Base-by-base conservation (phyloP, 2,888 invertebrate genomes). In the Drosophila hamatofila region DNA sequence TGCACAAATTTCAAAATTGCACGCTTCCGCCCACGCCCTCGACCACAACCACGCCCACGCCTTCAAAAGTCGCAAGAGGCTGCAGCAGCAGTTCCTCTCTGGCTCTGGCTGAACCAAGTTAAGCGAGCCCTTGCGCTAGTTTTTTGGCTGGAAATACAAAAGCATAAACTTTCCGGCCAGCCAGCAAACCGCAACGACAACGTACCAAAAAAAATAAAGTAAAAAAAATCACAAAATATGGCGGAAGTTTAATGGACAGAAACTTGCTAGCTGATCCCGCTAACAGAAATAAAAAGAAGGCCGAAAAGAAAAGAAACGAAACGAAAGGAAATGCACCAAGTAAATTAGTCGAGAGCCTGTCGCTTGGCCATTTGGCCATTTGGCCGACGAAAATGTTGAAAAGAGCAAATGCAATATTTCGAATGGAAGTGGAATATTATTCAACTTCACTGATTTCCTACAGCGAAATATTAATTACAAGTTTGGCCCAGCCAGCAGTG, bases 181-280 rank as follows among this genome's bases (percentile, higher is more conserved):
- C 41, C 46, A 56, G 75, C 65, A 37, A 78, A 80, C 70, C 81
- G 59, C 80, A 68, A 61, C 72, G 57, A 71, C 62, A 68, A 56
- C 55, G 18, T 9, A n/a, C 37, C 7, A 6, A 18, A 63, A 76
- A 73, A 86, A 62, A 71, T 76, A 89, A 74, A 72, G 75, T 72
- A 69, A 60, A 87, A 60, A 87, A 89, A 84, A 66, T 85, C 76
- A 71, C 68, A 87, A 84, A 84, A 66, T 85, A 78, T 85, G 66
- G 71, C 86, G 86, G 86, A 87, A 90, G 81, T 90, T 90, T 83
- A 90, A 90, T 90, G 80, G 87, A 90, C 78, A 88, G 78, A 87
- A 87, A 87, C 86, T 87, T 88, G 75, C 72, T 60, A 33, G 85
- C 71, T 66, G 68, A 87, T 82, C 68, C 72, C 66, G 59, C 33